Percentiles rank a stretch among this genome's conserved stretches.
Evolutionary conservation across 2,113 vertebrate genomes (phyloP).

Genomic region (Oreochromis spilurus): DNA sequence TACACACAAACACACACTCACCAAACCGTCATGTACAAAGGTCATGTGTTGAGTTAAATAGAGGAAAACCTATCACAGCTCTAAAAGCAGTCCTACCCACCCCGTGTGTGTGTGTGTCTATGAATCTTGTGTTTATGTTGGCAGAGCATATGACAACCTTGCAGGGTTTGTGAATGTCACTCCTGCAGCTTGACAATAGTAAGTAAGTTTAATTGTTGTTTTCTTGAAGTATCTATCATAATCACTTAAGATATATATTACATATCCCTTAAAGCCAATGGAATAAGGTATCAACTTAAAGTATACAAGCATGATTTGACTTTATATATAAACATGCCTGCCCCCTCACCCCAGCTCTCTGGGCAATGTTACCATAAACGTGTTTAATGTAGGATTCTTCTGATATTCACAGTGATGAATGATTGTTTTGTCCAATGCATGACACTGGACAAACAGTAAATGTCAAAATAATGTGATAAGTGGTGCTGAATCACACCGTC

Average conservation of each 20-base stretch:
- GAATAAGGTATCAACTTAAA: background rate
- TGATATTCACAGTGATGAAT: background rate
- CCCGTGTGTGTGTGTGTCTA: background rate
- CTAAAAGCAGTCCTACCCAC: background rate
- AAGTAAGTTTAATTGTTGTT: background rate
- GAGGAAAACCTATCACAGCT: background rate
- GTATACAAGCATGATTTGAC: background rate
- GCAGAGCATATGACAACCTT: slow-evolving; percentile 11
- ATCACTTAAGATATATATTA: background rate
- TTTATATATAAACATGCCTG: background rate
- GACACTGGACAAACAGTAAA: background rate
- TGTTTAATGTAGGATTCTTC: background rate
- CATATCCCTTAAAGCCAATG: background rate
- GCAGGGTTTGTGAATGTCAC: slow-evolving; percentile 38
- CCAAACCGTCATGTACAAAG: slow-evolving; percentile 14
- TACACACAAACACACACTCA: background rate
- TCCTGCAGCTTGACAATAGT: background rate
- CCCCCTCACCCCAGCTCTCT: background rate
- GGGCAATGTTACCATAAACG: background rate
- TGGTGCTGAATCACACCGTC: background rate
- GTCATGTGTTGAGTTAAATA: slow-evolving; percentile 33
- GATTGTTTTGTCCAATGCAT: background rate
- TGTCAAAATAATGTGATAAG: background rate
- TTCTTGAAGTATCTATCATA: background rate
- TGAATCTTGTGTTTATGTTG: background rate